Base-by-base conservation (phyloP, 2,797 vertebrate species). In the Bovichtus diacanthus region DNA sequence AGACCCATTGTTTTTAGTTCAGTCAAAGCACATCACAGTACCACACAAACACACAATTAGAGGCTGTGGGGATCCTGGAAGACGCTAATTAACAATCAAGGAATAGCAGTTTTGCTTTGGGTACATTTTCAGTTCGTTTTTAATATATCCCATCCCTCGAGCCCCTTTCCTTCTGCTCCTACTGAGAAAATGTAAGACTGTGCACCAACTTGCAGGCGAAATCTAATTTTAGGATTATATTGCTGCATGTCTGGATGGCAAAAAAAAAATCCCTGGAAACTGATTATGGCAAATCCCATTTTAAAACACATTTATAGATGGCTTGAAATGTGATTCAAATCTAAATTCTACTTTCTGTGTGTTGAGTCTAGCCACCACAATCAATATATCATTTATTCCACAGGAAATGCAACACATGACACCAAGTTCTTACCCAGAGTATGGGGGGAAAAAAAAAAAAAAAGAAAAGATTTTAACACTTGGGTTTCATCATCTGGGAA, bases 1-100 rank as follows among this genome's bases (percentile, higher is more conserved):
- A 44, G 81, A 47, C 43, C 88, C 83, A 81, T 90, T 90, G 85
- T 92, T 85, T 27, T 86, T 88, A 90, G 90, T 88, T 90, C 86
- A 92, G 92, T 90, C 83, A 72, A 80, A 85, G 89, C 83, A 83
- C 47, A 87, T 87, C 72, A 82, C 83, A 86, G 86, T 74, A 74
- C 23, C 27, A 62, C 72, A 81, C 84, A 91, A 93, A 94, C 90
- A 90, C 81, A 74, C 86, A 90, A 91, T 94, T 93, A 87, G 62
- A 88, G 74, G 38, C 83, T 70, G 71, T 58, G 72, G 80, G 86
- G 75, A 83, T 90, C 75, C 79, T 71, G 73, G 74, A 34, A 87
- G 84, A 87, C 2, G 18, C 80, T 89, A 88, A 92, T 94, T 92
- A 92, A 82, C 88, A 82, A 90, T 90, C 77, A 86, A 84, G 76